These are phyloP conservation scores for Xenopus borealis DNA, from an alignment of 2,113 vertebrate genomes.

Conservation along the genomic window DNA sequence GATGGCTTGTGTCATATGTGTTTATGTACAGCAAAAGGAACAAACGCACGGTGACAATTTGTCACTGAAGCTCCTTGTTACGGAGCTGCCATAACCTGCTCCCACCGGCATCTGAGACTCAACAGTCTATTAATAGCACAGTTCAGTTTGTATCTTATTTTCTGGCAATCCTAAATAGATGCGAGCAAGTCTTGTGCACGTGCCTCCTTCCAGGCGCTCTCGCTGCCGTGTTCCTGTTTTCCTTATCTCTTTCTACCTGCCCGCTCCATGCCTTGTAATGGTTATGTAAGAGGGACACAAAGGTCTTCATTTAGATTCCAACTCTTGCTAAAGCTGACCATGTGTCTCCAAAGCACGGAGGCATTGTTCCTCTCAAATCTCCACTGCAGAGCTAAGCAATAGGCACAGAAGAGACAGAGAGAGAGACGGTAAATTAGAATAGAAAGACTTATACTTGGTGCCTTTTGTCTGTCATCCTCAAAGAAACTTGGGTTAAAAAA, in stretches of 20 bases:
- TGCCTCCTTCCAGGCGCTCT: neutral
- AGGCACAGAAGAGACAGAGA: neutral
- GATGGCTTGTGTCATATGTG: neutral
- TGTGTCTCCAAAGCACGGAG: constrained; percentile 4
- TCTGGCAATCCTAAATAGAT: constrained; percentile 13
- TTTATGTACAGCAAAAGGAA: constrained; percentile 3
- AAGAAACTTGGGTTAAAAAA: neutral
- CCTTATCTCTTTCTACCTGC: constrained; percentile 1
- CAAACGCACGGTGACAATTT: neutral
- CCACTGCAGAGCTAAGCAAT: too few species aligned
- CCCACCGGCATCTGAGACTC: neutral
- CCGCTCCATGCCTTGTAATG: neutral
- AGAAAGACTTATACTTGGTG: neutral
- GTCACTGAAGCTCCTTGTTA: neutral
- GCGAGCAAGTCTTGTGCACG: neutral
- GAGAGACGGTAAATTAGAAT: neutral
- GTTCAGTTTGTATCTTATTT: constrained; percentile 8
- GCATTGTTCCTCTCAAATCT: neutral
- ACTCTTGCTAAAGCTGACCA: neutral
- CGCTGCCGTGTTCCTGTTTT: constrained; percentile 1
- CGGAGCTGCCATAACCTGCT: neutral
- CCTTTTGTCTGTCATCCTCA: neutral
- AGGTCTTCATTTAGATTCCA: constrained; percentile 11
- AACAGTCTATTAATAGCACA: constrained; percentile 24
- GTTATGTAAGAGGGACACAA: constrained; percentile 5